Conservation (phyloP, 2,888 invertebrate genomes). For the Tetanocera ferruginea region DNA sequence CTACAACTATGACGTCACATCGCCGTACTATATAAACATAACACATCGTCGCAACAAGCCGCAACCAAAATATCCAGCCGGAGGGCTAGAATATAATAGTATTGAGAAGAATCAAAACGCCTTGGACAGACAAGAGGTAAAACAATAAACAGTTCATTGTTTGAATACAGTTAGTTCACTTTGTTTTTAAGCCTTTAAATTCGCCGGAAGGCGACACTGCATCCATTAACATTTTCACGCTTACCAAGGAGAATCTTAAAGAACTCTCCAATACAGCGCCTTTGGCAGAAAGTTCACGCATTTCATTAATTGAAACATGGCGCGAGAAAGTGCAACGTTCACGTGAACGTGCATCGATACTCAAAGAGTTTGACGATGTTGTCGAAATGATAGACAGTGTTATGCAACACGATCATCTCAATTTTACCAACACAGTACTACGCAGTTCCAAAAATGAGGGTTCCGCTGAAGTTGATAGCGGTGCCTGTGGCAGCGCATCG, state of each 20-base stretch:
- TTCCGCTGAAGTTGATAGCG: slow-evolving; percentile 40
- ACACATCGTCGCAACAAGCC: slow-evolving; percentile 65
- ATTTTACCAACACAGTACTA: slow-evolving; percentile 57
- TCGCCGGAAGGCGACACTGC: not conserved
- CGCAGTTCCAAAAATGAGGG: slow-evolving; percentile 34
- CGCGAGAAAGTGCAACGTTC: slow-evolving; percentile 66
- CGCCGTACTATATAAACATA: slow-evolving; percentile 69
- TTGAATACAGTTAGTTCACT: not conserved
- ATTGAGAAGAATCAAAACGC: not conserved
- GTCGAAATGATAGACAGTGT: slow-evolving; percentile 61
- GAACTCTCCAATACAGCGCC: slow-evolving; percentile 55
- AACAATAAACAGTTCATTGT: not conserved
- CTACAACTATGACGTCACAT: slow-evolving; percentile 68
- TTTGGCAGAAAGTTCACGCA: slow-evolving; percentile 52
- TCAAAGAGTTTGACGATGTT: slow-evolving; percentile 59
- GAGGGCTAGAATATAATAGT: not conserved
- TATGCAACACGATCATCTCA: slow-evolving; percentile 59
- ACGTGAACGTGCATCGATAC: slow-evolving; percentile 57
- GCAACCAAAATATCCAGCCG: slow-evolving; percentile 56
- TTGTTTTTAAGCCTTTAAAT: slow-evolving; percentile 2
- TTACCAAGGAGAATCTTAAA: slow-evolving; percentile 62
- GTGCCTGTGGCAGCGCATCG: slow-evolving; percentile 38
- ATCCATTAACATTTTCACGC: slow-evolving; percentile 60
- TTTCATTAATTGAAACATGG: slow-evolving; percentile 65
- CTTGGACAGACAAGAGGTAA: slow-evolving; percentile 5